These are phyloP conservation scores for Periophthalmus modestus DNA, from an alignment of 2,113 vertebrate genomes.

Conservation along the genomic window DNA sequence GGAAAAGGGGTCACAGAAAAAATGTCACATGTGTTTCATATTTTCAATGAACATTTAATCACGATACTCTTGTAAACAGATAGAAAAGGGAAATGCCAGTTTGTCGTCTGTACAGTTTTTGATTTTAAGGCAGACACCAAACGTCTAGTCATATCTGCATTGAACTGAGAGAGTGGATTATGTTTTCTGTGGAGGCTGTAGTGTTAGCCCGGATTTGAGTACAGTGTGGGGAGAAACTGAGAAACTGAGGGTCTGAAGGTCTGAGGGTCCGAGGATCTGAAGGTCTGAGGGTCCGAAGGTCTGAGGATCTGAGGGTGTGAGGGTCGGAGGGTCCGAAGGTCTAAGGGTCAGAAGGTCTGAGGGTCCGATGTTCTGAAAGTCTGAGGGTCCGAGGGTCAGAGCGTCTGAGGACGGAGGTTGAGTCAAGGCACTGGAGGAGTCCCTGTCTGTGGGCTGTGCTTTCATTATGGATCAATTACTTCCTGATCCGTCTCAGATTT, in stretches of 20 bases:
- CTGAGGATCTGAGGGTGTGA: constrained; percentile 62
- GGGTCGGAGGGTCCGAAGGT: constrained; percentile 56
- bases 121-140: constrained; percentile 76
- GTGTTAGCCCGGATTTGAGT: constrained; percentile 68
- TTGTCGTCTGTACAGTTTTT: constrained; percentile 56
- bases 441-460: constrained; percentile 75
- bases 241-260: constrained; percentile 54
- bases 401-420: constrained; percentile 64
- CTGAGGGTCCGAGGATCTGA: constrained; percentile 20
- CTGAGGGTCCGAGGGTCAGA: constrained; percentile 62
- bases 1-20: constrained; percentile 57
- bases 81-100: constrained; percentile 57
- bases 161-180: constrained; percentile 9
- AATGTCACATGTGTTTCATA: constrained; percentile 53
- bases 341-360: constrained; percentile 59
- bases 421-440: constrained; percentile 94
- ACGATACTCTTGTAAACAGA: constrained; percentile 79
- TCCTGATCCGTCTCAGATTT: constrained; percentile 78
- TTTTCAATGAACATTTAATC: constrained; percentile 63
- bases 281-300: constrained; percentile 55
- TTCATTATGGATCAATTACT: constrained; percentile 77
- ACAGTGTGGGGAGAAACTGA: constrained; percentile 75
- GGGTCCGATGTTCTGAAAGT: constrained; percentile 53
- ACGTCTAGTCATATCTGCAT: constrained; percentile 33
- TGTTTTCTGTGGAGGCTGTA: constrained; percentile 64